Evolutionary conservation across 2,888 invertebrate species (phyloP), one percentile per base, ranked within the genome.

Genomic region (Rhagonycha fulva): DNA sequence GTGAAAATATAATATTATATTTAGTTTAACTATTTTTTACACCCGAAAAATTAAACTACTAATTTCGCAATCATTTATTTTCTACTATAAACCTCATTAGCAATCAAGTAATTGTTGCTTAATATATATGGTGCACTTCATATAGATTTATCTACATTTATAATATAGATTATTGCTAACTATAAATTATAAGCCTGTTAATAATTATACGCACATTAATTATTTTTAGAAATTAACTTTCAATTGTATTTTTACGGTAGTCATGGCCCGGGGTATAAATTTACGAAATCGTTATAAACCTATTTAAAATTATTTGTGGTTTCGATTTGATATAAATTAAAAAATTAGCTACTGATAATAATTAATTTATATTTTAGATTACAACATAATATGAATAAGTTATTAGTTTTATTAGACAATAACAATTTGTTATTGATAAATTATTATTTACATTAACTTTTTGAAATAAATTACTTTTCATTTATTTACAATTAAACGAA

Each of bases 201-300:
- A 47, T 66, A 66, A 66, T 66, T 66, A 66, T 66, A 66, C 68
- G 71, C 68, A 32, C 32, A 67, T 69, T 75, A 75, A 75, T 75
- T 71, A 68, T 66, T 66, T 23, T 62, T 75, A 14, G 62, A 71
- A 74, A 71, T 74, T 68, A 67, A 71, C 75, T 75, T 71, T 71
- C 62, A 71, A 71, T 67, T 75, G 71, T 71, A 67, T 19, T 67
- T 67, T 70, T 70, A 75, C 71, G 71, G 71, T 75, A 75, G 75
- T 71, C 71, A 30, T 24, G 30, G 19, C 71, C 71, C 14, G 26
- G 24, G 61, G 74, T 23, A 66, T 66, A n/a, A 47, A 47, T 47
- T 47, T 47, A 47, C n/a, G 47, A 47, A 47, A 47, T 47, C 47
- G 47, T 47, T 12, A 47, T 47, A n/a, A 47, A 47, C 47, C 47